These are phyloP conservation scores for Atta cephalotes DNA, from an alignment of 1,140 invertebrate species.

Conservation along the genomic window DNA sequence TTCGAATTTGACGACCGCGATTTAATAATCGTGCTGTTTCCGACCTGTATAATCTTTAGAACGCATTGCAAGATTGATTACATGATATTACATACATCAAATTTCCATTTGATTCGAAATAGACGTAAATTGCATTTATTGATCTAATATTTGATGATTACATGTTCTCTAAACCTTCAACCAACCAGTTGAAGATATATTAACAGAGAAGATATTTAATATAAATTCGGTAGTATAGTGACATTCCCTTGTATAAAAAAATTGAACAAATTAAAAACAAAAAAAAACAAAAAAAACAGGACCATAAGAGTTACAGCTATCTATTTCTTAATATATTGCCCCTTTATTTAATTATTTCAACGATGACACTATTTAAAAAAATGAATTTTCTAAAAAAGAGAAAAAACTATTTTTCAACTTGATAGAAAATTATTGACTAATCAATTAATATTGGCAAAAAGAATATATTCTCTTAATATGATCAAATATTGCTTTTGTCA, in stretches of 20 bases:
- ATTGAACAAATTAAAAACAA: not conserved
- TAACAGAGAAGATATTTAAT: not conserved
- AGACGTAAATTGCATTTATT: constrained; percentile 15
- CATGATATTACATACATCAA: constrained; percentile 55
- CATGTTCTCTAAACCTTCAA: not conserved
- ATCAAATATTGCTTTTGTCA: too few relatives aligned
- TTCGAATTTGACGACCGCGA: not conserved
- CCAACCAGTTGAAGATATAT: not conserved
- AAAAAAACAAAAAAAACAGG: not conserved
- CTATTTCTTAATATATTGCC: not conserved
- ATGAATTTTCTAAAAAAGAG: too few relatives aligned
- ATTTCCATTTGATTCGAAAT: constrained; percentile 70
- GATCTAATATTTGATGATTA: constrained; percentile 15
- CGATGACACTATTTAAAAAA: too few relatives aligned
- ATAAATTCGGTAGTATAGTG: not conserved
- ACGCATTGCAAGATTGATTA: constrained; percentile 34
- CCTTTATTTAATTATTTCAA: too few relatives aligned
- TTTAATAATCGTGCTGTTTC: not conserved
- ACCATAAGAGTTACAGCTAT: not conserved
- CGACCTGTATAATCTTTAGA: constrained; percentile 5
- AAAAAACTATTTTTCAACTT: too few relatives aligned
- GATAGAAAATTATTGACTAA: too few relatives aligned
- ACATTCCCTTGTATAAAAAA: not conserved
- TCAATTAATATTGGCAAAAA: too few relatives aligned
- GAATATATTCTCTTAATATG: too few relatives aligned